phyloP scores from a whole-genome alignment of 2,113 vertebrate genomes.

The Dicrurus megarhynchus region DNA sequence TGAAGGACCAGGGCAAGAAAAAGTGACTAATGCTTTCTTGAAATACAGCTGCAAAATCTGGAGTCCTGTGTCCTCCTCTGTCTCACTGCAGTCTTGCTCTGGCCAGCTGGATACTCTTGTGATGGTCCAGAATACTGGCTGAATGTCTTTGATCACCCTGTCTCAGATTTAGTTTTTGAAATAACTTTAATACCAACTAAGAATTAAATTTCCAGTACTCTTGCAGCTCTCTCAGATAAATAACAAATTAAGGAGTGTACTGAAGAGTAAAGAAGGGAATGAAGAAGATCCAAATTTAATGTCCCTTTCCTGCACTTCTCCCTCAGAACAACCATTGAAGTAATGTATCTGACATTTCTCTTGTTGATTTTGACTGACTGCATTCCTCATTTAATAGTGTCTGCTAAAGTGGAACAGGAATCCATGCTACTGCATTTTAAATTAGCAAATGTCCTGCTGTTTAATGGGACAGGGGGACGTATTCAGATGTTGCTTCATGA shows the following conservation, averaged over 20 bases:
- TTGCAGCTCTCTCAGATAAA: neutral
- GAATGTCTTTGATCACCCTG: neutral
- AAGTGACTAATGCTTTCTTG: neutral
- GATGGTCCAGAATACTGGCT: neutral
- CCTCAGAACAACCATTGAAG: neutral
- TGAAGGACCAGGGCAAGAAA: neutral
- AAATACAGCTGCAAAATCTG: neutral
- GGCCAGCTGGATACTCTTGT: neutral
- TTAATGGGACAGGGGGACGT: conserved; percentile 63
- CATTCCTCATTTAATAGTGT: conserved; percentile 27
- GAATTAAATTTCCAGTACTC: neutral
- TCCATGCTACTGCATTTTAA: conserved; percentile 31
- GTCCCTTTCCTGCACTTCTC: neutral
- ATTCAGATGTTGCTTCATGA: conserved; percentile 64
- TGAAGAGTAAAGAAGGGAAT: neutral
- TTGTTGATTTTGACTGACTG: neutral
- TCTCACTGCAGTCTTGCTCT: neutral
- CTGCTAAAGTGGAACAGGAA: conserved; percentile 38
- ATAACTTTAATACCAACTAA: neutral
- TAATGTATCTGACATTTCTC: neutral
- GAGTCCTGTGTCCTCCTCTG: neutral
- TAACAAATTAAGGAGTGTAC: neutral
- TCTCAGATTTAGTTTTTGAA: neutral
- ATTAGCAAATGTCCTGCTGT: conserved; percentile 57
- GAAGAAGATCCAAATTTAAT: neutral